A percentile compares a stretch with the other conserved stretches of the same genome.
Evolutionary conservation across 2,797 vertebrate species (phyloP).

Genomic region (Poeciliopsis paucimaculata): DNA sequence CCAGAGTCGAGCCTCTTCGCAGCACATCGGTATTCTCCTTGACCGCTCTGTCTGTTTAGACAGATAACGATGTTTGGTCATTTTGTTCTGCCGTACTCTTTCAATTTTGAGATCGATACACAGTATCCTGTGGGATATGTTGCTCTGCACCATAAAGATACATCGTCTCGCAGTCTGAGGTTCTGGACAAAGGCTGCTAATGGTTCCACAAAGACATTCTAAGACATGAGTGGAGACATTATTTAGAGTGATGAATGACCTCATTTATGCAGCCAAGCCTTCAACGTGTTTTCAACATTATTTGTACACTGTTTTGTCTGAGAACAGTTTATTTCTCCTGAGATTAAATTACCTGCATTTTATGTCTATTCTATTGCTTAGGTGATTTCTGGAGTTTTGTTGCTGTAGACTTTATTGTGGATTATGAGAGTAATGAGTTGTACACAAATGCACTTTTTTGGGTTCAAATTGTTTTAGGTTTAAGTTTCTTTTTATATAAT

Average conservation of each 20-base stretch:
- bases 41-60: no score
- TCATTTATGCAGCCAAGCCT: not conserved
- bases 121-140: not conserved
- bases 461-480: not conserved
- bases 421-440: not conserved
- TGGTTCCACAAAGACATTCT: not conserved
- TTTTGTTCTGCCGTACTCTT: not conserved
- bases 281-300: not conserved
- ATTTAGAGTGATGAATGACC: not conserved
- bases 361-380: not conserved
- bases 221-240: not conserved
- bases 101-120: not conserved
- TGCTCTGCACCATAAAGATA: not conserved
- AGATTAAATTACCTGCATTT: not conserved
- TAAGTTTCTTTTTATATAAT: not conserved
- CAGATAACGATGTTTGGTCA: not conserved
- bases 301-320: not conserved
- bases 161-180: not conserved
- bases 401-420: not conserved
- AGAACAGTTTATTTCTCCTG: not conserved
- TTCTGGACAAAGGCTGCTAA: not conserved
- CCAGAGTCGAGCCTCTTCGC: no score
- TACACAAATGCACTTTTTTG: not conserved
- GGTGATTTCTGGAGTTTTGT: not conserved
- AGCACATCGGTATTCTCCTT: no score